Base-by-base conservation (phyloP, 2,888 invertebrate species). In the Tenthredo amoena region DNA sequence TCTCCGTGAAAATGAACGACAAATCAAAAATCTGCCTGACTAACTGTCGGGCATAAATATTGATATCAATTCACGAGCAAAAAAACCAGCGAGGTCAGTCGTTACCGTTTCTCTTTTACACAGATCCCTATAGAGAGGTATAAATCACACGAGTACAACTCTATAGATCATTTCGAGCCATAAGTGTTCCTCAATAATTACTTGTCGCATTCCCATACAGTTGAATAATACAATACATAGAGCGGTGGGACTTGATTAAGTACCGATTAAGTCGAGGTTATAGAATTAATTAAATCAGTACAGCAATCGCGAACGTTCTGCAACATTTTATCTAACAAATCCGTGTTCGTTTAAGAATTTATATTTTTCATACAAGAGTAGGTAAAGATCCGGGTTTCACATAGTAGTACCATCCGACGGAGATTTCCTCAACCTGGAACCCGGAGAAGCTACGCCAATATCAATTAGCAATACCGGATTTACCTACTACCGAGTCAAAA, bases 1-100 rank as follows among this genome's bases (percentile, higher is more conserved):
- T 62, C 26, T 26, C 26, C 62, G 62, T 62, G 62, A 62, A 62
- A 26, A 26, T 62, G 62, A 62, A 62, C 62, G 92, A 93, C 93
- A 93, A 93, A 93, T 93, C 92, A 93, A 93, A 92, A 91, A 90
- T 91, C 90, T 91, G 93, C 93, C 10, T 62, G 62, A 93, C 93
- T 93, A 93, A 93, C 92, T 93, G 93, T 91, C 90, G 90, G 89
- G 90, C 92, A 92, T 92, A 92, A 93, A 93, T 93, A 93, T 93
- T 91, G 92, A 91, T 92, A 93, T 93, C 93, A 93, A 93, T 93
- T n/a, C 62, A 62, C 62, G 26, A 71, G 26, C n/a, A 15, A 71
- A 31, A 18, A 37, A 37, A 37, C 26, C 26, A 10, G 26, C 62
- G 62, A 62, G 62, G 62, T 62, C 62, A 62, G 62, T 62, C 62